These are phyloP conservation scores for Meriones unguiculatus DNA, from an alignment of 2,113 vertebrate species.

Conservation along the genomic window DNA sequence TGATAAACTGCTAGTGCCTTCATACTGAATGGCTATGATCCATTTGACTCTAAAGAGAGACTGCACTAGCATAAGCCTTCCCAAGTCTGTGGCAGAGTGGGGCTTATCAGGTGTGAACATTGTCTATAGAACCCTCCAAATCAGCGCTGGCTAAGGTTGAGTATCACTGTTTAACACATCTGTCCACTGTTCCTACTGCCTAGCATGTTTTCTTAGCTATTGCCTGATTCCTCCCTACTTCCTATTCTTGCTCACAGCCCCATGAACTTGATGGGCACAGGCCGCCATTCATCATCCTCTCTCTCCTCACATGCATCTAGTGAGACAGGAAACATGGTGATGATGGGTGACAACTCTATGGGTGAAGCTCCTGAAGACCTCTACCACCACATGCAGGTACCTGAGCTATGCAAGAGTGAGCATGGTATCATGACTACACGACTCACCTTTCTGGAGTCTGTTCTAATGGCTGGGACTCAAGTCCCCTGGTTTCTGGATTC, in stretches of 20 bases:
- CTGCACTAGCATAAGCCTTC: background rate
- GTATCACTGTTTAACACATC: background rate
- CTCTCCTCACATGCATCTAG: slow-evolving; percentile 97
- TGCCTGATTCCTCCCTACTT: slow-evolving; percentile 71
- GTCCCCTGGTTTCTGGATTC: background rate
- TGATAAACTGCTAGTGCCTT: background rate
- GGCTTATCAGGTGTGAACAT: background rate
- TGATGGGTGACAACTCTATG: slow-evolving; percentile 93
- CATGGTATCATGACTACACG: background rate
- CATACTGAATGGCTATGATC: background rate
- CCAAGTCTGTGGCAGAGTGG: background rate
- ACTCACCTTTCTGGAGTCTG: background rate
- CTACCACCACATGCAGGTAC: slow-evolving; percentile 95
- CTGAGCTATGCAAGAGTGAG: background rate
- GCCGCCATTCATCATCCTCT: slow-evolving; percentile 96
- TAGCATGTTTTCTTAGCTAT: background rate
- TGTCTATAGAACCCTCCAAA: background rate
- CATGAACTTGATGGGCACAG: slow-evolving; percentile 94
- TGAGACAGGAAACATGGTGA: slow-evolving; percentile 94
- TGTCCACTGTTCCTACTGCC: background rate
- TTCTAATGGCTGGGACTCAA: background rate
- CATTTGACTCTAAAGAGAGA: background rate
- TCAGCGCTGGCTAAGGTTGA: background rate
- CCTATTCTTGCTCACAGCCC: slow-evolving; percentile 89
- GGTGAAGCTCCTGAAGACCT: slow-evolving; percentile 94